Evolutionary conservation across 2,888 invertebrate genomes (phyloP), one percentile per base, ranked within the genome.

Genomic region (Eudemis profundana): DNA sequence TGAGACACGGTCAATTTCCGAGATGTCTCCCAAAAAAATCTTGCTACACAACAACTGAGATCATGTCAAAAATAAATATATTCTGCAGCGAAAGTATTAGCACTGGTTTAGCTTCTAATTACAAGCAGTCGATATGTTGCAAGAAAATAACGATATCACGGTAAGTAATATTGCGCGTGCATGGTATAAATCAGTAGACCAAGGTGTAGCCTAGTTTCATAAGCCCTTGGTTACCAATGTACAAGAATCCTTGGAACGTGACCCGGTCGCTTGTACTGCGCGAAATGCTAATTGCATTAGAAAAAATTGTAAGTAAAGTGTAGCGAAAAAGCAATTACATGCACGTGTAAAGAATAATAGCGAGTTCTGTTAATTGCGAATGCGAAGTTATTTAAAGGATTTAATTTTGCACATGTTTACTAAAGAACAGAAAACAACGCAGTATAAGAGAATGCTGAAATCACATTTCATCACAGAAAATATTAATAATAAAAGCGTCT

Each of bases 251-350:
- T 47, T 59, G 59, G 23, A 38, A 47, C 23, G 15, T 15, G 36
- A 23, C 47, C 57, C 14, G 36, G 10, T n/a, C n/a, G n/a, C 51
- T 36, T 44, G 42, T 17, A 12, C 4, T n/a, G 44, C 5, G 36
- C n/a, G 19, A 36, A 51, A 51, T 56, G 8, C 29, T 56, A 56
- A 57, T 46, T 21, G 44, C 33, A 57, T 57, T 46, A 36, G 5
- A 23, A 47, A 47, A 14, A 5, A 23, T 47, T 7, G 12, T 19
- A 21, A 10, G 19, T 19, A 3, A 19, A 17, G 42, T 19, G 8
- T 33, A 5, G 33, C 17, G 42, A 19, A 42, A 42, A 40, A 14
- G 40, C 5, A 23, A 33, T 33, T 33, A 33, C 5, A 33, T 1
- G 1, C 33, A 33, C 33, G 33, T 8, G 33, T 33, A 8, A 10